Base-by-base conservation (phyloP, 2,113 vertebrate genomes). In the Microcebus griseorufus region DNA sequence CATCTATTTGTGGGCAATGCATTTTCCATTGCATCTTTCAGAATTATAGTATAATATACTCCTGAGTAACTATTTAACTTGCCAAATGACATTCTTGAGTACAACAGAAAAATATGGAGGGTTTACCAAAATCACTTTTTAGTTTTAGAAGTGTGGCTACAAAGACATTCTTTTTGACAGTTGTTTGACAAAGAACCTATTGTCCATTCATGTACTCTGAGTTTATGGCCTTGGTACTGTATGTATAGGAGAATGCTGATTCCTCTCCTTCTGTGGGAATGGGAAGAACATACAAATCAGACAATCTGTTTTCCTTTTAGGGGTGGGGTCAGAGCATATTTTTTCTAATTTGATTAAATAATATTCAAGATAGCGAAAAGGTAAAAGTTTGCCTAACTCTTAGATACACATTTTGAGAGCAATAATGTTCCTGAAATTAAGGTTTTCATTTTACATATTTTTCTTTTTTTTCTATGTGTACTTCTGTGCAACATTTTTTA, bases 401-500 rank as follows among this genome's bases (percentile, higher is more conserved):
- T 88, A 14, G 9, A n/a, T 70, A 34, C 3, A 84, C 4, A 13
- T 67, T 86, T 94, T 73, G 5, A n/a, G 13, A 58, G 23, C 73
- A 53, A 22, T 73, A 60, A 42, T 93, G 18, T 42, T 69, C 62
- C 79, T 92, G 72, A 82, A 83, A 79, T 73, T 78, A 80, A 58
- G 7, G 2, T 69, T 78, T 95, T 94, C 48, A 76, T 80, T 85
- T 82, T 82, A 42, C 32, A 4, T 13, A 70, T 69, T 91, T 80
- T 2, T 58, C 42, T 13, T 25, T 4, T 55, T 81, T 85, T 18
- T 48, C 32, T 64, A 55, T 76, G 65, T 39, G 42, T 92, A 45
- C 16, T 83, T 58, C 39, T 96, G 48, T 65, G 89, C 5, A 93
- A 89, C 93, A 85, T 88, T 90, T 95, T 32, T 96, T 92, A 94